Conservation (phyloP, 2,797 vertebrate species). For the Diglossa cyanea region DNA sequence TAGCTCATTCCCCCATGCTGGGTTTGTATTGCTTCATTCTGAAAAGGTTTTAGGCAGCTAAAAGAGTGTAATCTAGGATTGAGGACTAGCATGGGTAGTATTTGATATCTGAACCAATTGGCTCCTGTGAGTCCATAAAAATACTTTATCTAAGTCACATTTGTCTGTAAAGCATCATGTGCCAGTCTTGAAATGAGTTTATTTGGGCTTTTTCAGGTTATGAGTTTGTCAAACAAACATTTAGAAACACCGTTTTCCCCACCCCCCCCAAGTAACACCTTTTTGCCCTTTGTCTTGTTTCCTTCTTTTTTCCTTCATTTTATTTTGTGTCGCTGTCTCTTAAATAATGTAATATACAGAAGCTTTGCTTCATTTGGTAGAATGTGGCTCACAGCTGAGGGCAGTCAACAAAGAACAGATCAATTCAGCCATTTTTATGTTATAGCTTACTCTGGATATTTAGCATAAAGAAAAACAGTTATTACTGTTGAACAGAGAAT, state of each 20-base stretch:
- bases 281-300: not conserved
- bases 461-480: not conserved
- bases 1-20: not conserved
- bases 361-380: not conserved
- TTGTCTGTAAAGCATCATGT: not conserved
- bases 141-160: not conserved
- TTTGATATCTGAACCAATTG: not conserved
- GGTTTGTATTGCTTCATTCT: not conserved
- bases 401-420: conserved; percentile 1
- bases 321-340: conserved; percentile 6
- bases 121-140: not conserved
- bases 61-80: not conserved
- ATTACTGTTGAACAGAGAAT: not conserved
- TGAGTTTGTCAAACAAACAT: not conserved
- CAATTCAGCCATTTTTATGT: not conserved
- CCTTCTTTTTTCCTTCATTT: not conserved
- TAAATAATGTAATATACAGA: not conserved
- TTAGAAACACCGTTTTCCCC: not conserved
- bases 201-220: not conserved
- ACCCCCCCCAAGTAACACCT: not conserved
- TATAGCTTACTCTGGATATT: not conserved
- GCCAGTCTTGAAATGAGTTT: not conserved
- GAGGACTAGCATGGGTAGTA: not conserved
- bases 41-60: not conserved
- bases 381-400: conserved; percentile 45